phyloP scores from a whole-genome alignment of 1,140 invertebrate genomes.

The Periplaneta americana region DNA sequence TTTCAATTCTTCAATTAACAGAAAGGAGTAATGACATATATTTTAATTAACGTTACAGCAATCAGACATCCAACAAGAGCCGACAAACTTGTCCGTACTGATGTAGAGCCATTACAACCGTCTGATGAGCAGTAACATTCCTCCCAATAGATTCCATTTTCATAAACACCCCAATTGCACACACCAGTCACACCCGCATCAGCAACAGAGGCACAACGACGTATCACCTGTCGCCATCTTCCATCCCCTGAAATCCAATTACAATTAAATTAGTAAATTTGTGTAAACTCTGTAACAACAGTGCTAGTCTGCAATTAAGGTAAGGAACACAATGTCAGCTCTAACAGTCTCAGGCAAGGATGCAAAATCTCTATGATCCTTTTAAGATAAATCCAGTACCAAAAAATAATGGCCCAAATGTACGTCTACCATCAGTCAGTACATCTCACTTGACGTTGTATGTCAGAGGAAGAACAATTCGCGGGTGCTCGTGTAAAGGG shows the following conservation, averaged over 20 bases:
- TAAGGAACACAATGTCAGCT: neutral
- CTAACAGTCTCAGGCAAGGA: too few species aligned
- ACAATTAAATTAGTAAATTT: neutral
- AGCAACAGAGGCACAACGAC: conserved; percentile 83
- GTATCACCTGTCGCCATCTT: conserved; percentile 85
- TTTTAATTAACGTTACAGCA: neutral
- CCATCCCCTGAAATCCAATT: conserved; percentile 69
- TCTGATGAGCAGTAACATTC: conserved; percentile 90
- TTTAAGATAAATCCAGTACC: too few species aligned
- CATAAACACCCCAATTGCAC: conserved; percentile 90
- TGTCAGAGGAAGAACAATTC: too few species aligned
- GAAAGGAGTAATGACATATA: too few species aligned
- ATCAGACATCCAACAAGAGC: neutral
- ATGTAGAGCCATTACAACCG: conserved; percentile 62
- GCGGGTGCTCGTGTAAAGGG: too few species aligned
- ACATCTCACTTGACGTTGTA: too few species aligned
- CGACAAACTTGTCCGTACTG: conserved; percentile 12
- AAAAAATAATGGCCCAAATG: too few species aligned
- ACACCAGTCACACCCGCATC: conserved; percentile 86
- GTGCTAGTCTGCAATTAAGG: neutral
- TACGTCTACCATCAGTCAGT: too few species aligned
- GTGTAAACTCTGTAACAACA: neutral
- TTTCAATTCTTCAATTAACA: too few species aligned
- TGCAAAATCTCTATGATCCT: too few species aligned
- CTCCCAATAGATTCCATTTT: conserved; percentile 92